These are phyloP conservation scores for Eidolon dupreanum DNA, from an alignment of 2,797 vertebrate genomes.

Conservation along the genomic window DNA sequence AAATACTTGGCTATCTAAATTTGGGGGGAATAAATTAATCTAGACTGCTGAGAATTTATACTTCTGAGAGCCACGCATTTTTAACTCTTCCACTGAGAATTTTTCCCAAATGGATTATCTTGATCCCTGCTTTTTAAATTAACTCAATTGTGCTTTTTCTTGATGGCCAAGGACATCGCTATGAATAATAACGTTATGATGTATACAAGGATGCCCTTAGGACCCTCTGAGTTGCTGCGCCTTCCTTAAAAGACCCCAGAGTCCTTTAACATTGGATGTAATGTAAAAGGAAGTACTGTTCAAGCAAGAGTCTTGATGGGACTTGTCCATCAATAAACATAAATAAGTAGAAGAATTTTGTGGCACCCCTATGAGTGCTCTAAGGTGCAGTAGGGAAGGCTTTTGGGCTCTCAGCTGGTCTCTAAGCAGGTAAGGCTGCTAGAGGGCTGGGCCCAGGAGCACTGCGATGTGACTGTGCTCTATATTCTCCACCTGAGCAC, in stretches of 20 bases:
- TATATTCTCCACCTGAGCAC: neutral
- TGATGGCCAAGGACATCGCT: neutral
- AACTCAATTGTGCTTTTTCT: neutral
- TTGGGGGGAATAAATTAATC: neutral
- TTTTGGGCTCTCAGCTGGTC: neutral
- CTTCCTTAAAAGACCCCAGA: neutral
- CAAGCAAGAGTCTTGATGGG: neutral
- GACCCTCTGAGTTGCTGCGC: neutral
- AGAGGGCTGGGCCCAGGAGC: neutral
- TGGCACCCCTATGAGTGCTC: neutral
- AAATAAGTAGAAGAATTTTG: neutral
- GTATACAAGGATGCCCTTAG: neutral
- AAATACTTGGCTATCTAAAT: neutral
- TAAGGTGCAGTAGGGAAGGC: neutral
- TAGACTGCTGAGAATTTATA: neutral
- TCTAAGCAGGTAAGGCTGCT: neutral
- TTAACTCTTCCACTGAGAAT: neutral
- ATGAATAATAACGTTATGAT: neutral
- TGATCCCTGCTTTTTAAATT: neutral
- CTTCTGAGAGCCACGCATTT: neutral
- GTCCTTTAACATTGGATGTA: neutral
- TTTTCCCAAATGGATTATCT: neutral
- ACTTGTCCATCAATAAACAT: neutral
- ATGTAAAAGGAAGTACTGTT: neutral
- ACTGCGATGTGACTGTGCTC: neutral